Percentiles rank a stretch among this genome's conserved stretches.
These are phyloP conservation scores for Cydia splendana DNA, from an alignment of 1,140 invertebrate species.

Conservation along the genomic window DNA sequence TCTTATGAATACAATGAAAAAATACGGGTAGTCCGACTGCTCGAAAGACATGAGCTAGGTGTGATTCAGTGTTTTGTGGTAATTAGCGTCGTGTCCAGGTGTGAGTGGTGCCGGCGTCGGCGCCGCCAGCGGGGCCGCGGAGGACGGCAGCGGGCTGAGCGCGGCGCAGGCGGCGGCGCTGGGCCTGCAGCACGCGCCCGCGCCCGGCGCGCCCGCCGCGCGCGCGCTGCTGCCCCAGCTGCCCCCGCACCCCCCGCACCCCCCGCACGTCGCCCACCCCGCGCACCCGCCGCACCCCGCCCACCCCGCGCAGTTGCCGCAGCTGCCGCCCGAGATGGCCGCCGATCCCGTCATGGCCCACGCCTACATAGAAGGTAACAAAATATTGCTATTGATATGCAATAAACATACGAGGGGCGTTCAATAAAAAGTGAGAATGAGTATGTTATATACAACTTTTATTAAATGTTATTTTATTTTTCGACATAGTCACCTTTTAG, in stretches of 20 bases:
- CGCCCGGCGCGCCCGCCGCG: slow-evolving; percentile 62
- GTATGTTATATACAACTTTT: too few species aligned
- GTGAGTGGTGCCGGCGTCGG: background rate
- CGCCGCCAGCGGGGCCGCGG: slow-evolving; percentile 47
- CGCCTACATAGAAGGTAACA: slow-evolving; percentile 58
- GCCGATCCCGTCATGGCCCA: slow-evolving; percentile 54
- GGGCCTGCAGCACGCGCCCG: slow-evolving; percentile 65
- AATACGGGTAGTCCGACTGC: too few species aligned
- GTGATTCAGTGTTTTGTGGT: too few species aligned
- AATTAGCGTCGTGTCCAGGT: background rate
- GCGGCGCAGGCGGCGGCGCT: slow-evolving; percentile 69
- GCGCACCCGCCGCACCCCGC: slow-evolving; percentile 45
- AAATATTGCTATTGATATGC: too few species aligned
- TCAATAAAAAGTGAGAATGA: too few species aligned
- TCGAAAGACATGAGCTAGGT: too few species aligned
- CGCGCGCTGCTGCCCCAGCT: slow-evolving; percentile 55
- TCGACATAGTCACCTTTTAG: too few species aligned
- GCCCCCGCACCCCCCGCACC: slow-evolving; percentile 42
- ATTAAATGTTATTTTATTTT: too few species aligned
- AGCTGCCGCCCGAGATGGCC: slow-evolving; percentile 53
- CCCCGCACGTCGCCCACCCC: slow-evolving; percentile 36
- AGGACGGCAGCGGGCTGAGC: slow-evolving; percentile 64
- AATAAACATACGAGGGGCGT: too few species aligned
- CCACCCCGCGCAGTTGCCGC: slow-evolving; percentile 48
- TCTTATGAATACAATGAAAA: too few species aligned